Base-by-base conservation (phyloP, 2,797 vertebrate species). In the Sarcophilus harrisii region DNA sequence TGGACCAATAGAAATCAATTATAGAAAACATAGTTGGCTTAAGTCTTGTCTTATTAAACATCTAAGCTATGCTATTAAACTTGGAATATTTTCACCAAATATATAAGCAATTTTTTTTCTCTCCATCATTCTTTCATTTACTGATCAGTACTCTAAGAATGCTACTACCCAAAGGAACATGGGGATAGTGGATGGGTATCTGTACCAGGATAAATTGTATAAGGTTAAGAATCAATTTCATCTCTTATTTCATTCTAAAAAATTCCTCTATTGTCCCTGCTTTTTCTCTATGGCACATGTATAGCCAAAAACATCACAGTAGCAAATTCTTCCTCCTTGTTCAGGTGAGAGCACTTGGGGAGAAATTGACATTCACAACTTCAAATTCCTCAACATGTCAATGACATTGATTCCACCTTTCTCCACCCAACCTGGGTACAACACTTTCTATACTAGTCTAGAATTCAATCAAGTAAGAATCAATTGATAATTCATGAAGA, bases 241-340 rank as follows among this genome's bases (percentile, higher is more conserved):
- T 16, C 11, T 94, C n/a, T 95, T 95, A 95, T 9, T 38, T 95
- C 1, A 66, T 92, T 95, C 95, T 95, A 58, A 94, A 94, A 11
- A 66, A 52, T 81, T 96, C 96, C 92, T 92, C 58, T 95, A 52
- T 59, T 66, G 1, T 21, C 89, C 91, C 12, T 66, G 32, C 29
- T 90, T 95, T 97, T 52, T 57, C 81, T 95, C 96, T 62, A 91
- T 95, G 55, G 90, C 27, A 73, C 10, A 94, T 5, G 13, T 54
- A 91, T 96, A 28, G 90, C 18, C 94, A 73, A 92, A 96, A 97
- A 91, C 9, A 94, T 89, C 49, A 93, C 91, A 62, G 94, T 92
- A 96, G 45, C 60, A 14, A 96, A 49, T 45, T 93, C 62, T 90
- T 90, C 81, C 6, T 91, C 57, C 90, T n/a, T 52, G 62, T 91